Base-by-base conservation (phyloP, 2,888 invertebrate species). In the Nebria salina region DNA sequence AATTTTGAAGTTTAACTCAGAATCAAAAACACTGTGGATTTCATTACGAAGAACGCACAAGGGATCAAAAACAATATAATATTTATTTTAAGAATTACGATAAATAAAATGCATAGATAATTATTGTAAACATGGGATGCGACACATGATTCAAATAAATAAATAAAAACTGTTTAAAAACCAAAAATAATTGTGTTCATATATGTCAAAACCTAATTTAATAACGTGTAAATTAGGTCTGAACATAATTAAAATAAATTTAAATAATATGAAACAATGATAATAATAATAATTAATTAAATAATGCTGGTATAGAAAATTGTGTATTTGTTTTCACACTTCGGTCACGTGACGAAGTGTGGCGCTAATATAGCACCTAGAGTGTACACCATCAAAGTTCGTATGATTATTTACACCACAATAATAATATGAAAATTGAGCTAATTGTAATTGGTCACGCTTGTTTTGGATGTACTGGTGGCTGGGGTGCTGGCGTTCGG, bases 401-500 rank as follows among this genome's bases (percentile, higher is more conserved):
- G 54, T 54, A 54, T 54, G 54, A 54, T 54, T 54, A 54, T 54
- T 54, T 54, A 54, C 54, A 54, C 54, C 54, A 54, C 54, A 54
- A 54, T 54, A 54, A 54, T 54, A 54, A 54, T 54, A 54, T 54
- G 54, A 54, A 72, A 34, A 41, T 72, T 34, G 26, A 34, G 15
- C 34, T 72, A 34, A 72, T 8, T 8, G 41, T 41, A 72, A 34
- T 65, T 15, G 83, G 85, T 92, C 92, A 93, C 91, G 92, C 91
- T 87, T 94, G 94, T 86, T 94, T 94, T 4, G 92, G 92, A 88
- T 94, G 94, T 83, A 91, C 89, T 11, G 90, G 86, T 1, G 93
- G 91, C 68, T 94, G 90, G 43, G 92, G 90, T 25, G 93, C 92
- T 83, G 93, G 91, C 76, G 94, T 92, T 86, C 95, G 95, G 89